phyloP scores from a whole-genome alignment of 2,797 vertebrate species.

The Sebastes itinus region DNA sequence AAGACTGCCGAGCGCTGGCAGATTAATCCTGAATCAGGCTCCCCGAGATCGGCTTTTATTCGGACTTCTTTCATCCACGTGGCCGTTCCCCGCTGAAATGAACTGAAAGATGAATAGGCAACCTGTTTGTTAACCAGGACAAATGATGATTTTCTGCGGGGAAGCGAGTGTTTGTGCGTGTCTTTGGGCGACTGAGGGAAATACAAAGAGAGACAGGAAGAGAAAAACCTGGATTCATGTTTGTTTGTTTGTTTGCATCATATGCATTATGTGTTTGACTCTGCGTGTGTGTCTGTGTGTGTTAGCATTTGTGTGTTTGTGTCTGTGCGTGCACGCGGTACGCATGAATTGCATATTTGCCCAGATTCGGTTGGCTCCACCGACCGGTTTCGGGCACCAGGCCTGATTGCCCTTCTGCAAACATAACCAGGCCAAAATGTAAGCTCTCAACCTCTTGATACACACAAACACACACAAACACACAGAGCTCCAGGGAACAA shows the following conservation, averaged over 20 bases:
- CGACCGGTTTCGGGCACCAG: conserved; percentile 68
- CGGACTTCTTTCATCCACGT: conserved; percentile 52
- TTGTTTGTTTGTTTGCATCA: conserved; percentile 71
- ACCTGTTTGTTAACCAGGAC: conserved; percentile 61
- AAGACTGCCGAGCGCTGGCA: conserved; percentile 62
- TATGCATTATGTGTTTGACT: conserved; percentile 70
- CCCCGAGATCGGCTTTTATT: conserved; percentile 66
- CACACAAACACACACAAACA: conserved; percentile 66
- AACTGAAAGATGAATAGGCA: conserved; percentile 61
- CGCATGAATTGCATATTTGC: conserved; percentile 75
- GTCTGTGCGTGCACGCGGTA: conserved; percentile 18
- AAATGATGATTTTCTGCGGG: conserved; percentile 30
- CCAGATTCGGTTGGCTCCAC: conserved; percentile 74
- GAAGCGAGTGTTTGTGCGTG: conserved; percentile 1
- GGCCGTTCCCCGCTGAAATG: conserved; percentile 62
- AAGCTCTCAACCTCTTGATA: conserved; percentile 70
- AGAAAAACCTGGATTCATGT: conserved; percentile 63
- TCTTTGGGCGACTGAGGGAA: conserved; percentile 27
- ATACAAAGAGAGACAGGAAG: conserved; percentile 47
- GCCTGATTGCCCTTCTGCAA: conserved; percentile 81
- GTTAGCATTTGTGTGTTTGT: conserved; percentile 21
- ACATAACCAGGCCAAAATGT: conserved; percentile 77
- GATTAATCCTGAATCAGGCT: conserved; percentile 72
- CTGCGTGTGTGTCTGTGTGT: background rate
- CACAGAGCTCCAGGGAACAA: conserved; percentile 71